Evolutionary conservation across 1,140 invertebrate genomes (phyloP).

Genomic region (Pseudomyrmex sp.): DNA sequence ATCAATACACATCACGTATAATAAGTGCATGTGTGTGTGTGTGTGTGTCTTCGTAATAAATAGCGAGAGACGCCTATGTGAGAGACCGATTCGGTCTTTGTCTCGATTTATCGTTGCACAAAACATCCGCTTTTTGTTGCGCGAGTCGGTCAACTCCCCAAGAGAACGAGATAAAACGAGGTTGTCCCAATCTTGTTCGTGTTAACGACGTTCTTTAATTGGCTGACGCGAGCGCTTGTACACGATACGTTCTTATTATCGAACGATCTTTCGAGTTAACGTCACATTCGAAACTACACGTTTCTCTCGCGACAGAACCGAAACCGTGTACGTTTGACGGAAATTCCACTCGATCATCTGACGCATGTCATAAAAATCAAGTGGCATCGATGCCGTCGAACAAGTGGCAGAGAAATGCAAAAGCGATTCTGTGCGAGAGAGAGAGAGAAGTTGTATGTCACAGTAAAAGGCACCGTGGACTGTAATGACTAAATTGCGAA

Average conservation of each 20-base stretch:
- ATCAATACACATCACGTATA: not conserved
- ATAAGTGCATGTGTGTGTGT: too few species aligned
- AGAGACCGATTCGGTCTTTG: constrained; percentile 27
- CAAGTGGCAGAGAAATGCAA: constrained; percentile 55
- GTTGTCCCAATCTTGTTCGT: constrained; percentile 72
- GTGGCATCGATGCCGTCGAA: constrained; percentile 63
- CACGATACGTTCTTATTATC: constrained; percentile 72
- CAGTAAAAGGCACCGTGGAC: constrained; percentile 54
- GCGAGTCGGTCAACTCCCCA: constrained; percentile 55
- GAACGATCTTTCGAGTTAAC: constrained; percentile 66
- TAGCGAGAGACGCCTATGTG: constrained; percentile 55
- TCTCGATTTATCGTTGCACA: constrained; percentile 44
- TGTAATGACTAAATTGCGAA: constrained; percentile 72
- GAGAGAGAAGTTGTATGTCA: constrained; percentile 63
- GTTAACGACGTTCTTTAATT: constrained; percentile 75
- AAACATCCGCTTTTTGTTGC: constrained; percentile 65
- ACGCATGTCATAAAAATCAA: constrained; percentile 63
- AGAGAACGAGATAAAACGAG: constrained; percentile 64
- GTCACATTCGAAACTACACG: constrained; percentile 28
- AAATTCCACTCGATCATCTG: constrained; percentile 20
- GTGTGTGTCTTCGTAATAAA: constrained; percentile 10
- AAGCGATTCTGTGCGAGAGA: not conserved
- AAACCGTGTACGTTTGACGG: not conserved
- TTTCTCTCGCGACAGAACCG: constrained; percentile 31
- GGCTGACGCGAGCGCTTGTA: constrained; percentile 67